Evolutionary conservation across 2,888 invertebrate species (phyloP), one percentile per base, ranked within the genome.

Genomic region (Oligia latruncula): DNA sequence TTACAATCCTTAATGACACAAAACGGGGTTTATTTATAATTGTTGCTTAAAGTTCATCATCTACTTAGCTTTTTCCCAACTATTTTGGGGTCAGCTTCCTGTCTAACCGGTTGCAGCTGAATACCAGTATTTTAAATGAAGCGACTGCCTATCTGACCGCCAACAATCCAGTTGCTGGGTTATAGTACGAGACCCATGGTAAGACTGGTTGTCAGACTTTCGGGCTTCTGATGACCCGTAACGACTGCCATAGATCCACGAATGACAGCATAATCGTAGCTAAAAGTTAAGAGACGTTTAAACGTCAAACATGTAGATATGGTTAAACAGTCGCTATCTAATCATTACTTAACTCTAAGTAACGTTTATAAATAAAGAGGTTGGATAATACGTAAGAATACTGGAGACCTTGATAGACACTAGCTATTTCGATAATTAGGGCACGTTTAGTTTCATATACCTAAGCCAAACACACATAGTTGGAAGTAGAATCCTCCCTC

Each of bases 381-480:
- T 64, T 9, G 8, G 3, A 52, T 43, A 43, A n/a, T n/a, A 40
- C 52, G 35, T 13, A n/a, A 35, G 15, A 40, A 23, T 15, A 70
- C 29, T 52, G 49, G 29, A 17, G 6, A 62, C 11, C 9, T n/a
- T n/a, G 0, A 20, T 40, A 15, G 15, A 52, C 52, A 40, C 17
- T 13, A 65, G 6, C n/a, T 40, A 20, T n/a, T n/a, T 65, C 11
- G 2, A n/a, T 40, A 40, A 64, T 52, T 46, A 55, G 20, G 11
- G 3, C 35, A 55, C 43, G 20, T 17, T 49, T 35, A 68, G 46
- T 55, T 83, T 67, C 9, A 62, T n/a, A 40, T 0, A 29, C 29
- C 29, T 29, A 78, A 67, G 29, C 17, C 29, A 35, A 60, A n/a
- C 43, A 35, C 11, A 78, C 23, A 58, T 65, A 60, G 35, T 65